Conservation (phyloP, 2,113 vertebrate species). For the Zeus faber region DNA sequence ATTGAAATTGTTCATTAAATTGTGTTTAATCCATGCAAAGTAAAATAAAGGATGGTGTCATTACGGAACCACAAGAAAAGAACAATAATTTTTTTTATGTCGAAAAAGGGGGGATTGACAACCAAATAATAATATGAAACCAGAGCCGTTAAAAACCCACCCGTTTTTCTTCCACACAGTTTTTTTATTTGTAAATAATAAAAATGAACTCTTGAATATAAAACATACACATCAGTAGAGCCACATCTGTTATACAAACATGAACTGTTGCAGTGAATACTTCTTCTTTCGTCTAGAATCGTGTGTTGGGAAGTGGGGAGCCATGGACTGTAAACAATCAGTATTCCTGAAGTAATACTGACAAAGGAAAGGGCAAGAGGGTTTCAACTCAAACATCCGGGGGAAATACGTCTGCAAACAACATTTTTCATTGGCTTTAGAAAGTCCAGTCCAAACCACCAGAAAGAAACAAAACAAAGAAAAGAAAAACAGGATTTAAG, state of each 20-base stretch:
- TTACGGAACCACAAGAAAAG: no score
- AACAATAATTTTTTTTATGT: no score
- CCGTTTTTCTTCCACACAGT: conserved; percentile 75
- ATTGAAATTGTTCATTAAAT: no score
- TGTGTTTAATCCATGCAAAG: no score
- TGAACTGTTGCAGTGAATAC: conserved; percentile 81
- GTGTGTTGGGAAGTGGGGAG: conserved; percentile 64
- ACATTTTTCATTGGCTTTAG: conserved; percentile 75
- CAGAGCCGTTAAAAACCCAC: conserved; percentile 29
- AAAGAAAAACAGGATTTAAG: conserved; percentile 74
- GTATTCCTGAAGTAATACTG: conserved; percentile 77
- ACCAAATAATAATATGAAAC: conserved; percentile 14
- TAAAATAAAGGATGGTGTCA: no score
- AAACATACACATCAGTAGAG: conserved; percentile 84
- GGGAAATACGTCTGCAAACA: conserved; percentile 53
- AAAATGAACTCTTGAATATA: conserved; percentile 85
- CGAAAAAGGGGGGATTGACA: no score
- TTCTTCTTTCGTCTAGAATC: conserved; percentile 71
- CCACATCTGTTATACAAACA: conserved; percentile 83
- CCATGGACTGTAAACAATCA: conserved; percentile 81
- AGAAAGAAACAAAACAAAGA: conserved; percentile 83
- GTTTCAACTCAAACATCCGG: conserved; percentile 59
- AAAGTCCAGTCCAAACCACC: conserved; percentile 94
- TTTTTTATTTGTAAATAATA: conserved; percentile 86
- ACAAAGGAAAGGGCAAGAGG: conserved; percentile 79